Conservation (phyloP, 1,140 invertebrate genomes). For the Sinella curviseta region DNA sequence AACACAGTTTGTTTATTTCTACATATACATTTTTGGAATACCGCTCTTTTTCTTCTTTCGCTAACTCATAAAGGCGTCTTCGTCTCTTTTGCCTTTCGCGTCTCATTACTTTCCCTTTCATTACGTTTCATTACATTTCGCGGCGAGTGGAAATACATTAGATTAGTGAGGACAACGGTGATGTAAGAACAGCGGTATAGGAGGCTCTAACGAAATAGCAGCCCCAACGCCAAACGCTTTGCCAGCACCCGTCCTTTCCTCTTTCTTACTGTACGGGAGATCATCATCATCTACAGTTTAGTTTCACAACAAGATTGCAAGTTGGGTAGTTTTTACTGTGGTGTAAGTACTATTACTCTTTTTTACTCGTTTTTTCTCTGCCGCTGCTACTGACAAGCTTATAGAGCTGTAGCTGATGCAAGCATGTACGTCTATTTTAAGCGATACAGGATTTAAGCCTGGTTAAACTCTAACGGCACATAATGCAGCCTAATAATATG, state of each 20-base stretch:
- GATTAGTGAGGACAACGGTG: too few relatives aligned
- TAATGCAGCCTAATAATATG: too few relatives aligned
- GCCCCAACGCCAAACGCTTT: too few relatives aligned
- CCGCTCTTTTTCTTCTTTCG: too few relatives aligned
- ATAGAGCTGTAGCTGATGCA: background rate
- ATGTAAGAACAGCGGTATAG: too few relatives aligned
- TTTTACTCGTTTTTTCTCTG: background rate
- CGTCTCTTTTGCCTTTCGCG: background rate
- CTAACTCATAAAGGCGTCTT: background rate
- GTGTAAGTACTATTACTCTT: background rate
- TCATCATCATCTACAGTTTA: background rate
- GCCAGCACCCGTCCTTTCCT: too few relatives aligned
- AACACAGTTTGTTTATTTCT: too few relatives aligned
- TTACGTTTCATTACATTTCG: conserved; percentile 3
- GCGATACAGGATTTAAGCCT: background rate
- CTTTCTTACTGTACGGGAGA: too few relatives aligned
- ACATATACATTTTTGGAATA: too few relatives aligned
- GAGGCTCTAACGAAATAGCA: too few relatives aligned
- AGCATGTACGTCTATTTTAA: too few relatives aligned
- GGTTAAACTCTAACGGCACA: too few relatives aligned
- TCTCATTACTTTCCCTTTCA: conserved; percentile 11
- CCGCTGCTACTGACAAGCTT: background rate
- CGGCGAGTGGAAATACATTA: background rate
- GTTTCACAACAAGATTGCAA: background rate
- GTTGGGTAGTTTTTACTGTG: conserved; percentile 3